These are phyloP conservation scores for Alcedo atthis DNA, from an alignment of 2,797 vertebrate genomes.

Conservation along the genomic window DNA sequence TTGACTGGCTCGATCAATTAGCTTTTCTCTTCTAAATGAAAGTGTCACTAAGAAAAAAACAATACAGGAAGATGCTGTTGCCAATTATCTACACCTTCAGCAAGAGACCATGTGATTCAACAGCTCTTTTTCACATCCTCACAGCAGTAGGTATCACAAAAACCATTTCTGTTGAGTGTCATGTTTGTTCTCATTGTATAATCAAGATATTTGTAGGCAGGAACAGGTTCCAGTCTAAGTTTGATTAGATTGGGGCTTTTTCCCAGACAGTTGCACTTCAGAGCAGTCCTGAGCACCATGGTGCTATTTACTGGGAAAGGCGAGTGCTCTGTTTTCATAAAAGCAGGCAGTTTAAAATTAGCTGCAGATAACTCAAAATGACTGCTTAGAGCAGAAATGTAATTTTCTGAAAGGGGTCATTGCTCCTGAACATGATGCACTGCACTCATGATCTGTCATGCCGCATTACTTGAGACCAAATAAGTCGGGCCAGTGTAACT, in stretches of 20 bases:
- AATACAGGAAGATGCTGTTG: not conserved
- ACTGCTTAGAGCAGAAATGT: slow-evolving; percentile 19
- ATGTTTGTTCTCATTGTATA: not conserved
- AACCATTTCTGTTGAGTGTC: not conserved
- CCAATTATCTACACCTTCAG: not conserved
- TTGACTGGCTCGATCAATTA: not conserved
- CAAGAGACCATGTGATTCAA: not conserved
- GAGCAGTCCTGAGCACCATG: not conserved
- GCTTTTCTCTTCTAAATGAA: not conserved
- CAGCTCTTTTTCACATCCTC: not conserved
- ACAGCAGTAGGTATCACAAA: not conserved
- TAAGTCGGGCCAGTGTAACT: not conserved
- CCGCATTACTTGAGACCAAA: slow-evolving; percentile 28
- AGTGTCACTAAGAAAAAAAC: not conserved
- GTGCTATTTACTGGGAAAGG: not conserved
- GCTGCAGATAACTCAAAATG: slow-evolving; percentile 14
- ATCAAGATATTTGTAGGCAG: slow-evolving; percentile 22
- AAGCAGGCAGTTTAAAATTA: slow-evolving; percentile 36
- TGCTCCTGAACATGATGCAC: slow-evolving; percentile 27
- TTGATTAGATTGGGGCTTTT: not conserved
- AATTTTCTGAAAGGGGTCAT: slow-evolving; percentile 29
- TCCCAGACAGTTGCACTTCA: not conserved
- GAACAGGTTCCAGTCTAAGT: slow-evolving; percentile 29
- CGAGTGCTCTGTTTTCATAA: not conserved
- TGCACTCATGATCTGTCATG: slow-evolving; percentile 41